These are phyloP conservation scores for Myotis lucifugus DNA, from an alignment of 2,113 vertebrate genomes.

Conservation along the genomic window DNA sequence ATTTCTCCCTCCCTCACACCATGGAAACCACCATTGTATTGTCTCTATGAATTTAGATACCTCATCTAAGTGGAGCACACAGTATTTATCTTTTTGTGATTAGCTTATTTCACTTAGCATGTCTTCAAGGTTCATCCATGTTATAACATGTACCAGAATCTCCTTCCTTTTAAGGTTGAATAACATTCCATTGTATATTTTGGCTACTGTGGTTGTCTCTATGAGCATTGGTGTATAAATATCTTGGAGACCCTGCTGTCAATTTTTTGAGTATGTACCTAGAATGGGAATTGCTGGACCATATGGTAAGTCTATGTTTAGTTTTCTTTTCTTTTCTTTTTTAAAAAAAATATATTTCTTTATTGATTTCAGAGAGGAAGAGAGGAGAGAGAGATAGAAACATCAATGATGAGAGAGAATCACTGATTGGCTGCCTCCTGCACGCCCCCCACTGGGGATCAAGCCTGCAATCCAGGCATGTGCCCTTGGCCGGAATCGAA, in stretches of 20 bases:
- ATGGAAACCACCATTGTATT: background rate
- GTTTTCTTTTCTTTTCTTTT: too few species aligned
- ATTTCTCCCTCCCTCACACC: background rate
- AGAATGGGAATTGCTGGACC: background rate
- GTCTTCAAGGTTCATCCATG: background rate
- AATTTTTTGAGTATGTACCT: background rate
- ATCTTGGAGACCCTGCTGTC: background rate
- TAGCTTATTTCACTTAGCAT: background rate
- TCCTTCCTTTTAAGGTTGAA: background rate
- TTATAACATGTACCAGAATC: background rate
- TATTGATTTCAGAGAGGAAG: too few species aligned
- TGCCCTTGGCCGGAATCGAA: too few species aligned
- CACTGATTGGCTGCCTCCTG: too few species aligned
- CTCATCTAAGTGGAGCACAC: background rate
- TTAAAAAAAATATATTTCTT: too few species aligned
- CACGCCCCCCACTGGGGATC: too few species aligned
- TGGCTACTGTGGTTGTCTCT: background rate
- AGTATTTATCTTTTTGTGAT: background rate
- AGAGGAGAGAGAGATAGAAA: too few species aligned
- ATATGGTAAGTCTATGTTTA: background rate
- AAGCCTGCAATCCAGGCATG: too few species aligned
- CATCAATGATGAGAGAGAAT: too few species aligned
- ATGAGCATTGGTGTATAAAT: background rate
- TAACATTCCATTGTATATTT: background rate
- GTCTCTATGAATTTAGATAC: background rate